Base-by-base conservation (phyloP, 2,113 vertebrate genomes). In the Panthera leo region DNA sequence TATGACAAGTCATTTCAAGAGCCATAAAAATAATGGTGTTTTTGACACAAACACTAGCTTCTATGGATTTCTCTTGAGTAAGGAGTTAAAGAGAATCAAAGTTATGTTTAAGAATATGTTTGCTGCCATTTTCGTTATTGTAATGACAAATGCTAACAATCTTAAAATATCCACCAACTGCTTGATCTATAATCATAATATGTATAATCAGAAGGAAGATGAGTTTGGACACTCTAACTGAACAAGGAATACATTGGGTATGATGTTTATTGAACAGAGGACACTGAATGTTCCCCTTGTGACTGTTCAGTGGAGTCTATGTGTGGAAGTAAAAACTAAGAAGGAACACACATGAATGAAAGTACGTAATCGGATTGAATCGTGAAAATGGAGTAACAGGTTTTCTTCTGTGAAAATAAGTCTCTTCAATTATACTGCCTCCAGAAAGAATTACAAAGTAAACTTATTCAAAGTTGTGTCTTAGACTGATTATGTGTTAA, bases 1-100 rank as follows among this genome's bases (percentile, higher is more conserved):
- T 18, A 86, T 73, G 29, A 29, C 55, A 75, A 45, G 36, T 85
- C 86, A 86, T 80, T 86, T 86, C 55, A 94, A 96, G n/a, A 67
- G 4, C 14, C 3, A 4, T 51, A 5, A 4, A 45, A 65, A 83
- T 65, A 61, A 80, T 53, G 29, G 71, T 80, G 23, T 45, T 85
- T 53, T 65, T 73, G n/a, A 80, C n/a, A 6, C 16, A 73, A 85
- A n/a, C 36, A 73, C 21, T 65, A 83, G 36, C 39, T 65, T 80
- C 34, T 87, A 18, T 70, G 1, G 5, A 73, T 65, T 92, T 48
- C 51, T 51, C 10, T 63, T 45, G 71, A 63, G 15, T 84, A 76
- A 85, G 65, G 27, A 86, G 63, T 76, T 90, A 23, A 85, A 45
- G 70, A 29, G 5, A 80, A 63, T 80, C 65, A 55, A 91, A 58